Evolutionary conservation across 2,888 invertebrate species (phyloP), one percentile per base, ranked within the genome.

Genomic region (Selenia dentaria): DNA sequence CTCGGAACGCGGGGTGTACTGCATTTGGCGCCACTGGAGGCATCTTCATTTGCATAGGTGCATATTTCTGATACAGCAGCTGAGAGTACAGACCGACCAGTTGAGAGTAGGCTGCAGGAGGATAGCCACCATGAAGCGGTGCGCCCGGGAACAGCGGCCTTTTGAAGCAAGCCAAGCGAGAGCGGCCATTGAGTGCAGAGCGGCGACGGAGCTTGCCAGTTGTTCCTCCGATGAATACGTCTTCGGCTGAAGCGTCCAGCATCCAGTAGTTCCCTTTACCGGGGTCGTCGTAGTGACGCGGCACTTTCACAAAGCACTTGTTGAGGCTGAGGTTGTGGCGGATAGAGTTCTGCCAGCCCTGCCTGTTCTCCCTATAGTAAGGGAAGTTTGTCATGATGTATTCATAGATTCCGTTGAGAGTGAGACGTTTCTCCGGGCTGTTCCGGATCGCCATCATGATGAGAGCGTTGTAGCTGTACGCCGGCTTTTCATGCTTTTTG

Each of bases 201-300:
- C 98, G 92, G 24, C 99, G 92, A 0, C 99, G 93, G 12, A 99
- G 92, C 85, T 84, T 99, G 0, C 99, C 99, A 0, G 99, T 99
- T 0, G 98, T 98, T 1, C 98, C 98, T 0, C 99, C 99, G 74
- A 99, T 99, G 82, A 99, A 99, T 24, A 99, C 99, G 70, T 99
- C 99, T 74, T 99, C 99, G n/a, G 97, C 96, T 16, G 97, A 97
- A 1, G 98, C 97, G 80, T 99, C 99, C 67, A 99, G 83, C 98
- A 99, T 99, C 99, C 99, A 99, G 90, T 99, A 99, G 90, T 99
- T 99, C 0, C 99, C 99, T 84, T 99, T 99, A 2, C 99, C 99
- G 0, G 99, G 99, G 81, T 99, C 99, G 85, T 99, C 99, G 88
- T 99, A 99, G 74, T 98, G 98, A 0, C 99, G 93, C 2, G 98